These are phyloP conservation scores for Phoeniculus purpureus DNA, from an alignment of 2,797 vertebrate species.

Conservation along the genomic window DNA sequence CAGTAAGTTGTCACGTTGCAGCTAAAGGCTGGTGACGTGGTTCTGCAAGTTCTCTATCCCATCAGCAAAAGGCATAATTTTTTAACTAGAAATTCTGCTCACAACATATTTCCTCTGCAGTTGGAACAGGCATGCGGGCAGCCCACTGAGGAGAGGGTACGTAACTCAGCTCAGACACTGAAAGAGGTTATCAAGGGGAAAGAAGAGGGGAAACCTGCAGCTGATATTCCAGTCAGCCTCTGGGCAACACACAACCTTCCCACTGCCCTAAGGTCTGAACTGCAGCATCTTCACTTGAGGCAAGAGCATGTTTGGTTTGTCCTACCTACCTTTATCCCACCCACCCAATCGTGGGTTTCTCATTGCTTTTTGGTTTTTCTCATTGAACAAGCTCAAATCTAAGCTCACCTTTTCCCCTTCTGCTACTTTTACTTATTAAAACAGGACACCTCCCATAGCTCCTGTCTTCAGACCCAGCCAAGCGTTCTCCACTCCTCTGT, in stretches of 20 bases:
- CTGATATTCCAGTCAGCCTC: not conserved
- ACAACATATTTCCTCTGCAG: too few relatives aligned
- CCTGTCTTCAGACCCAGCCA: not conserved
- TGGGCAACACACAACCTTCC: not conserved
- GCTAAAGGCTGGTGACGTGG: too few relatives aligned
- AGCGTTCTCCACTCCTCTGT: not conserved
- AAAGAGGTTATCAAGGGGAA: not conserved
- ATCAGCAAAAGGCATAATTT: too few relatives aligned
- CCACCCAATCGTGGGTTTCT: not conserved
- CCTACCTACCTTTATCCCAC: not conserved
- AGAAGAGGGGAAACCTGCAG: not conserved
- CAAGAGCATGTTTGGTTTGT: rapidly evolving
- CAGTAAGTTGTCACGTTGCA: not conserved
- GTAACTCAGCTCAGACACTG: not conserved
- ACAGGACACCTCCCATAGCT: not conserved
- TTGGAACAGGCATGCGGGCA: too few relatives aligned
- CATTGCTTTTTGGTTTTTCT: not conserved
- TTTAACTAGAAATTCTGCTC: too few relatives aligned
- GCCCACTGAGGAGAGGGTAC: not conserved
- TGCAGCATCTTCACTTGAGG: rapidly evolving
- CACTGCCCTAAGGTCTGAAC: rapidly evolving
- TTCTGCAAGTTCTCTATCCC: too few relatives aligned
- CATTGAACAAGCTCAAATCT: not conserved
- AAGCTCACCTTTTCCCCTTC: not conserved
- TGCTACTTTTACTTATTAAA: not conserved